Evolutionary conservation across 2,113 vertebrate genomes (phyloP), one percentile per base, ranked within the genome.

Genomic region (Nesoenas mayeri): DNA sequence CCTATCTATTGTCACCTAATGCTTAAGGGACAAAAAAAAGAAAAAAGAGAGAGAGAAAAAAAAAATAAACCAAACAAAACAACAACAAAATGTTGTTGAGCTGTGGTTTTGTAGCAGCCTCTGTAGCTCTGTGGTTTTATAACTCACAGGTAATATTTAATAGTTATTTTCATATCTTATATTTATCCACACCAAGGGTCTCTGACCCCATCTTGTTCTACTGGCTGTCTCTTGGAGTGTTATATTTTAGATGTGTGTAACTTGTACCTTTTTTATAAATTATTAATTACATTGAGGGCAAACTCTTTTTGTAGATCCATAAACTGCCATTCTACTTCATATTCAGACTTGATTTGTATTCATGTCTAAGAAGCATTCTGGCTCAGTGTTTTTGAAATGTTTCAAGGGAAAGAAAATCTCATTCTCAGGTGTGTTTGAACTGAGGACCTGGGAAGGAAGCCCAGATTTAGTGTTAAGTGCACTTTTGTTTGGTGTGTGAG

Each of bases 291-390:
- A 69, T 57, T 58, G n/a, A 67, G 56, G 84, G 42, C 11, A 64
- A 86, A 91, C 14, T 75, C 48, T 1, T 92, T 85, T 91, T 84
- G 40, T 54, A 81, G 34, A 89, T 21, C 40, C 19, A 61, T 65
- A 82, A 93, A 67, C 29, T 86, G 48, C 7, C 26, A 48, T 67
- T 91, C 72, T 24, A 34, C 56, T 71, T 79, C 18, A 19, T 78
- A 80, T 72, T 74, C 38, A 71, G 50, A 57, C 47, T 51, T 86
- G 51, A 88, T 92, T 86, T 92, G 60, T 83, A 88, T 92, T 92
- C 83, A 78, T 47, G 20, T 19, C 38, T 88, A 81, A 74, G 48
- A 48, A 89, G 26, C 32, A 44, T 28, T 64, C 18, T 50, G 34
- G 25, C 31, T 18, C 13, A 71, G 36, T 31, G 5, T 79, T n/a